Base-by-base conservation (phyloP, 2,888 invertebrate species). In the Elaeidobius kamerunicus region DNA sequence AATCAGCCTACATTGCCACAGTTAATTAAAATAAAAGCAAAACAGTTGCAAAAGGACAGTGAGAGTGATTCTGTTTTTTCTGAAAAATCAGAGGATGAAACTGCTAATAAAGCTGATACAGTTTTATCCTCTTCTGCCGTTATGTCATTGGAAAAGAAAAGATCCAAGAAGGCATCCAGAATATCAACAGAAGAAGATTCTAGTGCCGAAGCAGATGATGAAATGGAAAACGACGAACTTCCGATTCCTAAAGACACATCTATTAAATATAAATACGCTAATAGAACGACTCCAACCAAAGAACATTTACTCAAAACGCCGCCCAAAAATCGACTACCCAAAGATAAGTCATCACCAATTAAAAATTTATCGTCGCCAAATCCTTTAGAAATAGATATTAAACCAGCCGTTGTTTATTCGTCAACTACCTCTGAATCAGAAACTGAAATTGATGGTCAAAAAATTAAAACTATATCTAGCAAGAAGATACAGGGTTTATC, bases 201-300 rank as follows among this genome's bases (percentile, higher is more conserved):
- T 0, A 81, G 81, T 5, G 82, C 82, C 1, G 83, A 83, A 66
- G 82, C 83, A 18, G 82, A 83, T 63, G 82, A 83, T 67, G 83
- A 83, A 67, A 82, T 83, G 82, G 83, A 83, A 59, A 79, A 80
- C 27, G 82, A 82, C 52, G 81, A 81, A 65, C 71, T 76, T 3
- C 78, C 79, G 32, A 75, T 77, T 39, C 74, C 72, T 47, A 68
- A 73, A 46, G 68, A 72, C 12, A 57, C 73, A 46, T 74, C 77
- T 0, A 75, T 76, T 0, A 79, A 79, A 60, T 70, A 67, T 51
- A 69, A 67, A 53, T 64, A 64, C 40, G 57, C 60, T 39, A 66
- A 66, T 45, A 19, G 15, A 6, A 57, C 61, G 12, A 64, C 60
- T 46, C 64, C 78, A 3, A 78, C 65, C 74, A 73, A 76, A 60